Base-by-base conservation (phyloP, 2,113 vertebrate genomes). In the Trochalopteron elliotii region DNA sequence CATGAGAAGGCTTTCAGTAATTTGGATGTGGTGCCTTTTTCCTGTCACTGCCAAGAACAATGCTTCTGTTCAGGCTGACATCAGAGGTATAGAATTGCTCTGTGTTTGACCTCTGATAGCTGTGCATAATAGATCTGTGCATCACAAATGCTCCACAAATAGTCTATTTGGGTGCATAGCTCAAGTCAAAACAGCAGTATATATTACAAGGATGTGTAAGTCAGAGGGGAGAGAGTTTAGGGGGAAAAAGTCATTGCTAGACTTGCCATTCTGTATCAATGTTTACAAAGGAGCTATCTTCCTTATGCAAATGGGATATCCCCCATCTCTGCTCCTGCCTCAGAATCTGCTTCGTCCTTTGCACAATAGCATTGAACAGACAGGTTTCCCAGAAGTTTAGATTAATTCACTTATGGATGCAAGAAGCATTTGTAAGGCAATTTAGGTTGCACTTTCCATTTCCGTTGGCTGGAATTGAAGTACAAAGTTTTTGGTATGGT, bases 1-100 rank as follows among this genome's bases (percentile, higher is more conserved):
- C 82, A 89, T 96, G 97, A 97, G 97, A 98, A 97, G 93, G 93
- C 95, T 97, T 96, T 96, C 39, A 42, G 83, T 85, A 92, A 93
- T 84, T 92, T 89, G 89, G 94, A 87, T 45, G 37, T 80, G 91
- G 90, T 92, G 49, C 79, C 83, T 91, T 75, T 89, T 86, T 92
- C 67, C 93, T 95, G 95, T 90, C 96, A 91, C 31, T 45, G 90
- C 92, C 84, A 83, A 83, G 83, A 94, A 92, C 93, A 68, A 90
- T 85, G 94, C 82, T 67, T 35, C 61, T 67, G 74, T 94, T 97
- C 87, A 91, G 93, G 67, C 94, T 79, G 83, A 88, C 53, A 89
- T 71, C 74, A 67, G 82, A 94, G 69, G 90, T 93, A 86, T 90
- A 96, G 94, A 96, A 90, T 93, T 87, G 85, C 95, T 90, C 83